phyloP scores from a whole-genome alignment of 2,797 vertebrate species.

The Danio kyathit region DNA sequence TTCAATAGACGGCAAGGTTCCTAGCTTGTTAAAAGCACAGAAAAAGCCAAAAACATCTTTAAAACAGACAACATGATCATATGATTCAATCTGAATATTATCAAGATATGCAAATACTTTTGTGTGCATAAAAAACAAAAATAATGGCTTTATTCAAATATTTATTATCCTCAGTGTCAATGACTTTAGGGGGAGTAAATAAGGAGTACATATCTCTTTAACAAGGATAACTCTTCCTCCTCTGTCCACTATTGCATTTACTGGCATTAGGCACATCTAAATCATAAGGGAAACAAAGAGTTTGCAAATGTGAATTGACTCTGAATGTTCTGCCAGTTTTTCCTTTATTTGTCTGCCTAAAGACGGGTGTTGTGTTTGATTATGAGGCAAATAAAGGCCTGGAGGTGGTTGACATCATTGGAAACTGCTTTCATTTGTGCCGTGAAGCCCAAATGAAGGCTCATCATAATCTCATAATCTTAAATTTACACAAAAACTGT shows the following conservation, averaged over 20 bases:
- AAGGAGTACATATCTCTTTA: no score
- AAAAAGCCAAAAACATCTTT: no score
- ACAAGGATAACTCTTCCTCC: no score
- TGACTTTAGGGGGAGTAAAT: no score
- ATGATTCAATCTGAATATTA: no score
- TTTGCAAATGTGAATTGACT: background rate
- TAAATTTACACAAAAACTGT: background rate
- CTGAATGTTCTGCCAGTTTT: background rate
- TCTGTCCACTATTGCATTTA: background rate
- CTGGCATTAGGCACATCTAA: background rate
- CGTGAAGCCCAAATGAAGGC: background rate
- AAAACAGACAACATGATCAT: no score
- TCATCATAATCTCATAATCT: background rate
- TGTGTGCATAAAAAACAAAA: no score
- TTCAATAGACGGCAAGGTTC: no score
- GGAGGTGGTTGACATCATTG: background rate
- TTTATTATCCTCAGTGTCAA: no score
- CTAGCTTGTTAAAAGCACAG: no score
- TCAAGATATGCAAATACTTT: no score
- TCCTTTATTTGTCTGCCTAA: background rate
- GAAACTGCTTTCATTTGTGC: background rate
- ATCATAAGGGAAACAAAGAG: background rate
- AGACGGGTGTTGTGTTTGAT: background rate
- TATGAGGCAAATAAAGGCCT: background rate
- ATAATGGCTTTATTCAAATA: no score